Evolutionary conservation across 2,888 invertebrate species (phyloP).

Genomic region (Alviniconcha strummeri): DNA sequence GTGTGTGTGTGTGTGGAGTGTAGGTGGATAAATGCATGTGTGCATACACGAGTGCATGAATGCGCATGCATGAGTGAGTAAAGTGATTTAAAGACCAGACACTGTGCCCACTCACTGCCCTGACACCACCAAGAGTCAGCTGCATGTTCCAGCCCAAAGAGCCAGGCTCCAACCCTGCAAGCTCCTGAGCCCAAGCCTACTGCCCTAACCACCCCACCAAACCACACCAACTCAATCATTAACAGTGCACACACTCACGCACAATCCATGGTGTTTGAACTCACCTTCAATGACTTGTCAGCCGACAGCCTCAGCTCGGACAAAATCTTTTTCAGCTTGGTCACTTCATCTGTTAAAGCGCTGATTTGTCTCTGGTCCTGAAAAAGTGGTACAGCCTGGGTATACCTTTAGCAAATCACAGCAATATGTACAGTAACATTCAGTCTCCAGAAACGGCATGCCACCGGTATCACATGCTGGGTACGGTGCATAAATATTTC

Average conservation of each 20-base stretch:
- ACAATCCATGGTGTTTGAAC: not conserved
- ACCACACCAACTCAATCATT: not conserved
- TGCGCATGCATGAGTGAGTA: not conserved
- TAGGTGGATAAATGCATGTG: not conserved
- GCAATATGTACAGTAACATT: too few relatives aligned
- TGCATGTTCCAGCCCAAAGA: too few relatives aligned
- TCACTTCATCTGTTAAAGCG: conserved; percentile 74
- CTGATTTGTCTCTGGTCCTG: conserved; percentile 76
- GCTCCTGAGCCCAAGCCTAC: too few relatives aligned
- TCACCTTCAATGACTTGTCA: conserved; percentile 61
- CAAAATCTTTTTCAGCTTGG: conserved; percentile 69
- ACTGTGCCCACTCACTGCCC: too few relatives aligned
- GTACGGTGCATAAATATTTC: too few relatives aligned
- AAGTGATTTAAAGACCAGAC: too few relatives aligned
- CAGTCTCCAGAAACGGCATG: too few relatives aligned
- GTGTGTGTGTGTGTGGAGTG: not conserved
- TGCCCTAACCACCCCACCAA: not conserved
- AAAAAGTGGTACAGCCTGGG: conserved; percentile 10
- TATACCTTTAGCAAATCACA: too few relatives aligned
- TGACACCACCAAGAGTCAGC: too few relatives aligned
- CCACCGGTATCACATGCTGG: too few relatives aligned
- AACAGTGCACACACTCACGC: not conserved
- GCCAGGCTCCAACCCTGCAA: too few relatives aligned
- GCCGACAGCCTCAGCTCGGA: conserved; percentile 66
- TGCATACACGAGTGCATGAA: not conserved